Percentiles rank a stretch among this genome's conserved stretches.
Evolutionary conservation across 1,140 invertebrate genomes (phyloP).

Genomic region (Atta cephalotes): DNA sequence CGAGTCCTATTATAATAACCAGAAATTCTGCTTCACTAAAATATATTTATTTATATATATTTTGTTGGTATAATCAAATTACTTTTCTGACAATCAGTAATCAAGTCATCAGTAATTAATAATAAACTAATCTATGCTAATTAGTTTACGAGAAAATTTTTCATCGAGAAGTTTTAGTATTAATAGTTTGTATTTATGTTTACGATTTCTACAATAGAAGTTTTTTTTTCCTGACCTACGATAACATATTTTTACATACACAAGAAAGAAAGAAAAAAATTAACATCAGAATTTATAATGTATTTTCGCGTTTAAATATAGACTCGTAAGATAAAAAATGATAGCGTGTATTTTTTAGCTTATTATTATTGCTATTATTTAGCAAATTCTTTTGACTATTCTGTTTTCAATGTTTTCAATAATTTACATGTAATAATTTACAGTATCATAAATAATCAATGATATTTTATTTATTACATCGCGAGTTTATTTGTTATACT

Average conservation of each 20-base stretch:
- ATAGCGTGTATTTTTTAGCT: not conserved
- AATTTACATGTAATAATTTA: not conserved
- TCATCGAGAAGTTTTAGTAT: not conserved
- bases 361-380: not conserved
- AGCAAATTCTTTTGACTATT: not conserved
- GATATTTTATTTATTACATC: not conserved
- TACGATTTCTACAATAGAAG: not conserved
- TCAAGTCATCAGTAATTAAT: not conserved
- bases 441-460: too few species aligned
- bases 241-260: slow-evolving; percentile 31
- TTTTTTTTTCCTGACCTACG: slow-evolving; percentile 62
- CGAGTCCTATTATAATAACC: too few species aligned
- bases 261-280: slow-evolving; percentile 49
- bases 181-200: not conserved
- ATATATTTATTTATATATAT: too few species aligned
- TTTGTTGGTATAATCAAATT: too few species aligned
- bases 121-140: not conserved
- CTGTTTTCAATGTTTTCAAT: too few species aligned
- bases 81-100: too few species aligned
- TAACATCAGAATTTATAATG: not conserved
- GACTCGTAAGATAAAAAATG: slow-evolving; percentile 19
- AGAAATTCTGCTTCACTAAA: too few species aligned
- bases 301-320: slow-evolving; percentile 58
- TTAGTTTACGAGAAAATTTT: not conserved
- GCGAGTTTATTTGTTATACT: not conserved